A percentile compares a stretch with the other conserved stretches of the same genome.
Evolutionary conservation across 1,140 invertebrate species (phyloP).

Genomic region (Dendrolimus punctatus): DNA sequence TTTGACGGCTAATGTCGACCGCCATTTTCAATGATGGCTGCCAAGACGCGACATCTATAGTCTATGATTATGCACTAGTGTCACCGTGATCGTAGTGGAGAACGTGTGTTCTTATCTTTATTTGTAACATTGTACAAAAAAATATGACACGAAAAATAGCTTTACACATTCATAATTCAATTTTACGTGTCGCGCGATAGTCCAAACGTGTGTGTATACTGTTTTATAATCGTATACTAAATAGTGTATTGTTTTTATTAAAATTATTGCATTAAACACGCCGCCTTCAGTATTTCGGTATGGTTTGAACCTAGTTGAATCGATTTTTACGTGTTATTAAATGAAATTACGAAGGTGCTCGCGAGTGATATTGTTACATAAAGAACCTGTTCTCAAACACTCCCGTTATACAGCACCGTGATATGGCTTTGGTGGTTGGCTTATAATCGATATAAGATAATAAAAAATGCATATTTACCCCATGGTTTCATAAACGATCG

Average conservation of each 20-base stretch:
- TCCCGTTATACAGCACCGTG: slow-evolving; percentile 24
- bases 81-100: slow-evolving; percentile 42
- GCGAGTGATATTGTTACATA: slow-evolving; percentile 54
- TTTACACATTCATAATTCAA: slow-evolving; percentile 17
- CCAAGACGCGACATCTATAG: slow-evolving; percentile 59
- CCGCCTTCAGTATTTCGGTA: slow-evolving; percentile 53
- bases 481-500: slow-evolving; percentile 54
- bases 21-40: slow-evolving; percentile 63
- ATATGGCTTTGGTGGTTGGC: slow-evolving; percentile 16
- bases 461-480: slow-evolving; percentile 69
- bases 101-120: slow-evolving; percentile 1
- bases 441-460: slow-evolving; percentile 60
- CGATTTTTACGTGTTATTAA: slow-evolving; percentile 69
- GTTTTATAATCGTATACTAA: too few species aligned
- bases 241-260: not conserved
- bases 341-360: slow-evolving; percentile 65
- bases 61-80: slow-evolving; percentile 40
- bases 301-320: slow-evolving; percentile 57
- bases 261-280: slow-evolving; percentile 55
- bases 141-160: slow-evolving; percentile 39
- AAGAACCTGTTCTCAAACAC: slow-evolving; percentile 34
- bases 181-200: not conserved
- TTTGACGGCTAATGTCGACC: slow-evolving; percentile 48
- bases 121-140: slow-evolving; percentile 1
- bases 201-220: too few species aligned